These are phyloP conservation scores for Chaetodon trifascialis DNA, from an alignment of 2,113 vertebrate species.

Conservation along the genomic window DNA sequence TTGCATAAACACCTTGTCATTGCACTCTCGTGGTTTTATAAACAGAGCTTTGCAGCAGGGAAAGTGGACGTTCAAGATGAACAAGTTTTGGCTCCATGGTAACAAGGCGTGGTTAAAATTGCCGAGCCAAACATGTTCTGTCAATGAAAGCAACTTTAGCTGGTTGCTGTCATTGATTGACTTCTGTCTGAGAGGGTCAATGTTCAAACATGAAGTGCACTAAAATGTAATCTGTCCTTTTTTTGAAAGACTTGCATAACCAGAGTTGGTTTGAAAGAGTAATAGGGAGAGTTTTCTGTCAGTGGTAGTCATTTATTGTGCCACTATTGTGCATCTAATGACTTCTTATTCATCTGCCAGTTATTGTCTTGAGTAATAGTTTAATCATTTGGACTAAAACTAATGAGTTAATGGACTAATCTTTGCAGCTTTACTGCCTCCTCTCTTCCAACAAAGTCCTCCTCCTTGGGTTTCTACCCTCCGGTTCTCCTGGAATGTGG, in stretches of 20 bases:
- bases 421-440: not conserved
- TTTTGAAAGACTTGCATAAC: not conserved
- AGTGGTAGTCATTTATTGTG: not conserved
- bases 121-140: not conserved
- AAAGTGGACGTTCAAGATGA: constrained; percentile 64
- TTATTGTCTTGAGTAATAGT: not conserved
- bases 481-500: constrained; percentile 51
- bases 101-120: constrained; percentile 58
- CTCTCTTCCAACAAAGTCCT: constrained; percentile 16
- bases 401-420: not conserved
- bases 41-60: constrained; percentile 37
- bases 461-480: constrained; percentile 66
- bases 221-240: not conserved
- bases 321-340: too few species aligned
- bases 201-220: constrained; percentile 8
- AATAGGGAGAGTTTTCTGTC: not conserved
- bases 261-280: not conserved
- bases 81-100: constrained; percentile 65
- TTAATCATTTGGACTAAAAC: too few species aligned
- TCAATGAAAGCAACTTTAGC: constrained; percentile 1
- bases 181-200: constrained; percentile 9
- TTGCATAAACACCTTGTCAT: constrained; percentile 23
- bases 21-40: constrained; percentile 24
- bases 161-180: constrained; percentile 37
- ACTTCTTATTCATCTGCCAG: not conserved